A percentile compares a stretch with the other conserved stretches of the same genome.
These are phyloP conservation scores for Tribolium freemani DNA, from an alignment of 2,888 invertebrate species.

Conservation along the genomic window DNA sequence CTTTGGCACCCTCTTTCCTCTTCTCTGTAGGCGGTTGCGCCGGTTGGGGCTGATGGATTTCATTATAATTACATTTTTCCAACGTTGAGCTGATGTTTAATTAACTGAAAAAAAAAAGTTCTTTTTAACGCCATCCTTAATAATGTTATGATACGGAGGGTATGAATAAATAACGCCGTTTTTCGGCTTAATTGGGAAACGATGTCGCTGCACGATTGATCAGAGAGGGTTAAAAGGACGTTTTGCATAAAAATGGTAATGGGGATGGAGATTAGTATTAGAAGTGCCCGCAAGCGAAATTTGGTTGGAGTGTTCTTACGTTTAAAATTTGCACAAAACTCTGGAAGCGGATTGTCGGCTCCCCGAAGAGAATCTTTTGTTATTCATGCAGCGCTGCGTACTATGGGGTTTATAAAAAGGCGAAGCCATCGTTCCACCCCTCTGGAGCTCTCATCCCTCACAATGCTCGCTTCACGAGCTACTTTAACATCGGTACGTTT, in stretches of 20 bases:
- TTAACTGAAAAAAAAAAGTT: conserved; percentile 63
- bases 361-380: conserved; percentile 60
- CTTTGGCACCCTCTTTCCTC: conserved; percentile 58
- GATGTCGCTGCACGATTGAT: background rate
- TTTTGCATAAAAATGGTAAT: conserved; percentile 48
- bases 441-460: conserved; percentile 43
- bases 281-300: conserved; percentile 51
- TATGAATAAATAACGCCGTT: conserved; percentile 53
- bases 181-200: background rate
- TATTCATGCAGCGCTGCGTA: conserved; percentile 64
- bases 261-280: conserved; percentile 55
- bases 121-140: conserved; percentile 55
- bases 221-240: background rate
- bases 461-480: conserved; percentile 45
- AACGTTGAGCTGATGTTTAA: conserved; percentile 60
- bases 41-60: conserved; percentile 64
- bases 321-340: conserved; percentile 61
- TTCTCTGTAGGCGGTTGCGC: conserved; percentile 44
- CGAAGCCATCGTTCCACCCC: conserved; percentile 52
- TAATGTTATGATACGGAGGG: conserved; percentile 56
- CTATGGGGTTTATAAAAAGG: conserved; percentile 61
- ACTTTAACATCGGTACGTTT: conserved; percentile 49
- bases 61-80: conserved; percentile 67
- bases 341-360: conserved; percentile 59
- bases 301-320: conserved; percentile 52